Evolutionary conservation across 2,797 vertebrate species (phyloP).

Genomic region (Semaprochilodus insignis): DNA sequence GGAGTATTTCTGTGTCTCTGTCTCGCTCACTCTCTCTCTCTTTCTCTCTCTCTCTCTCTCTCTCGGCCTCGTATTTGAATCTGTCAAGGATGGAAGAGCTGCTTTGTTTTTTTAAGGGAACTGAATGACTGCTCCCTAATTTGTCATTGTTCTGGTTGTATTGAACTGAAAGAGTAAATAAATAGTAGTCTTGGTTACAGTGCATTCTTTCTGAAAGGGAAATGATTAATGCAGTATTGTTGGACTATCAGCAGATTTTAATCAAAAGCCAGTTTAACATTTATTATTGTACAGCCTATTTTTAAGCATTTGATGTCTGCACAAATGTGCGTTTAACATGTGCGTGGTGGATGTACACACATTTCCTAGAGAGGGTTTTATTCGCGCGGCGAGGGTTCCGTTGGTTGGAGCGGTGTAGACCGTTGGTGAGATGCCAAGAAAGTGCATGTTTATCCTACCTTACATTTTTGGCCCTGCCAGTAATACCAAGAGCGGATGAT

Average conservation of each 20-base stretch:
- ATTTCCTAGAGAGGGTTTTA: constrained; percentile 28
- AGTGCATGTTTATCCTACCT: constrained; percentile 44
- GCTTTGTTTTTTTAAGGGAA: constrained; percentile 26
- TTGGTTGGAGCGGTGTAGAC: constrained; percentile 68
- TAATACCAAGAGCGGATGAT: constrained; percentile 33
- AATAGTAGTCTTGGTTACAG: constrained; percentile 45
- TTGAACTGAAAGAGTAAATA: constrained; percentile 40
- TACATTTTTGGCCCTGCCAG: constrained; percentile 25
- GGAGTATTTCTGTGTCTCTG: constrained; percentile 40
- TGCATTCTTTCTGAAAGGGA: constrained; percentile 22
- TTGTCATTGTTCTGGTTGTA: constrained; percentile 52
- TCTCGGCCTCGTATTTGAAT: constrained; percentile 34
- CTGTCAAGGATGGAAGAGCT: constrained; percentile 47
- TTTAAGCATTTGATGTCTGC: constrained; percentile 54
- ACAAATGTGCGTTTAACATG: background rate
- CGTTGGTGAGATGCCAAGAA: constrained; percentile 63
- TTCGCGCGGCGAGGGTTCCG: constrained; percentile 58
- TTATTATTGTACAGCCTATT: constrained; percentile 69
- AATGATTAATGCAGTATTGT: constrained; percentile 76
- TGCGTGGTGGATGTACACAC: constrained; percentile 7
- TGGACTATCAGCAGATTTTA: constrained; percentile 63
- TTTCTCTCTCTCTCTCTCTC: constrained; percentile 34
- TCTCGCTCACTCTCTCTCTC: constrained; percentile 13
- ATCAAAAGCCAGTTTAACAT: constrained; percentile 65
- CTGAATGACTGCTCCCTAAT: constrained; percentile 35